Percentiles rank a stretch among this genome's conserved stretches.
These are phyloP conservation scores for Eidolon helvum DNA, from an alignment of 2,113 vertebrate species.

Conservation along the genomic window DNA sequence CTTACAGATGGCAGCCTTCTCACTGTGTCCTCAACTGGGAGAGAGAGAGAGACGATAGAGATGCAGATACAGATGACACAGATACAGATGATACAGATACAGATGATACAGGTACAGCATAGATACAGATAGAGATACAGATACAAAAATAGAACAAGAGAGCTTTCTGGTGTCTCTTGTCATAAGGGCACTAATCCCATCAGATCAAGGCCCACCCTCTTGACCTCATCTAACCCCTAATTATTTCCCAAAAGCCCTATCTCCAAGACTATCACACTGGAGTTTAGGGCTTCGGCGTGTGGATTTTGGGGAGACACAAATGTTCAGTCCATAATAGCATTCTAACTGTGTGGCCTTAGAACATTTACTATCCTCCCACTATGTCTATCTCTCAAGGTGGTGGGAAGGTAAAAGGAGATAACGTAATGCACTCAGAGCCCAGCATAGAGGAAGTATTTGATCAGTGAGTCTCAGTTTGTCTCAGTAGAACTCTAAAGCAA, in stretches of 20 bases:
- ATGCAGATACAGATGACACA: neutral
- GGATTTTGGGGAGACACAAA: neutral
- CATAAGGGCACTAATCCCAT: neutral
- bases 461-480: neutral
- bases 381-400: neutral
- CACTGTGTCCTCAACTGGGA: neutral
- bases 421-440: neutral
- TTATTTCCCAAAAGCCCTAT: neutral
- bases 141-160: neutral
- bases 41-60: neutral
- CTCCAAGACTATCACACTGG: neutral
- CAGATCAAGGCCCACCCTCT: neutral
- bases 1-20: neutral
- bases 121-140: neutral
- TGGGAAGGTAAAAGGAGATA: neutral
- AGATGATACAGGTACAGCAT: neutral
- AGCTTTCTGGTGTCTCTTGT: neutral
- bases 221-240: neutral
- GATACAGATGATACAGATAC: neutral
- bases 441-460: neutral
- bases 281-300: neutral
- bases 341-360: neutral
- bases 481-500: neutral
- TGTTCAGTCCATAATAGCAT: neutral
- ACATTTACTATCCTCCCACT: neutral